A percentile compares a stretch with the other conserved stretches of the same genome.
Evolutionary conservation across 2,797 vertebrate species (phyloP).

Genomic region (Columba guinea): DNA sequence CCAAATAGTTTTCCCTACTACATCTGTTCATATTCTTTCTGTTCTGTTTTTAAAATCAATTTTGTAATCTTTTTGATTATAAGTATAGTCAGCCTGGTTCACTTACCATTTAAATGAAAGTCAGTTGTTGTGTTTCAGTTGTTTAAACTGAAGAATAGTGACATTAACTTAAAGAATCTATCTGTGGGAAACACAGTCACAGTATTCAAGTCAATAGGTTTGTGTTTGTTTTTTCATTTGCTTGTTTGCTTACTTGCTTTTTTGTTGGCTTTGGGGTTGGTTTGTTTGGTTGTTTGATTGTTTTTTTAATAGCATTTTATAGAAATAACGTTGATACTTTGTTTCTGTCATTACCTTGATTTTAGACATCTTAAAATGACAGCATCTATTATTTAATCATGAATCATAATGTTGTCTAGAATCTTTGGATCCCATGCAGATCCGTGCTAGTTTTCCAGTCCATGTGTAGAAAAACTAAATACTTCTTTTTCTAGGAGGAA

Average conservation of each 20-base stretch:
- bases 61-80: not conserved
- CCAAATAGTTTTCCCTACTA: not conserved
- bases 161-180: not conserved
- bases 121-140: not conserved
- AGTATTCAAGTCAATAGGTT: no score
- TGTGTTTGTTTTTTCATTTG: not conserved
- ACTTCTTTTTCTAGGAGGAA: not conserved
- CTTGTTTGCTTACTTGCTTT: no score
- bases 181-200: not conserved
- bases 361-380: not conserved
- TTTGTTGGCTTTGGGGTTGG: no score
- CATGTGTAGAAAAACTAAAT: not conserved
- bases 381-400: not conserved
- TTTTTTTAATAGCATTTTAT: not conserved
- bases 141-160: not conserved
- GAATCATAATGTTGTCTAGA: not conserved
- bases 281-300: no score
- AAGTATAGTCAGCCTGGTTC: not conserved
- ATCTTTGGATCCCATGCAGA: not conserved
- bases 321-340: not conserved
- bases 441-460: not conserved
- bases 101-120: not conserved
- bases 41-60: not conserved
- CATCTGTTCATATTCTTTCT: not conserved
- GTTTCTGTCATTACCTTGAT: not conserved